Base-by-base conservation (phyloP, 2,888 invertebrate species). In the Hecatera dysodea region DNA sequence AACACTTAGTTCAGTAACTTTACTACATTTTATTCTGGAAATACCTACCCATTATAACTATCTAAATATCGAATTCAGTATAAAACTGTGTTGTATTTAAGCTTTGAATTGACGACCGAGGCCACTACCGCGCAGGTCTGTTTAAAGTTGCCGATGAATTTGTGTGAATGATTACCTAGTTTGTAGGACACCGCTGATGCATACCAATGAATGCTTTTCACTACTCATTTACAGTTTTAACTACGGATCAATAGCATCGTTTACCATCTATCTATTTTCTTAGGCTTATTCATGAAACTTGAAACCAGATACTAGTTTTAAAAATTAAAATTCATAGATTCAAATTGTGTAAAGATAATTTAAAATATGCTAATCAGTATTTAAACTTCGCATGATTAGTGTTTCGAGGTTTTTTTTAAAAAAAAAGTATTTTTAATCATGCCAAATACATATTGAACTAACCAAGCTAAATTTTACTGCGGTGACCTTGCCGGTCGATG, bases 81-180 rank as follows among this genome's bases (percentile, higher is more conserved):
- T 22, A 12, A 52, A 56, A 50, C 5, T 63, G 29, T 39, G 46
- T 52, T 66, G 33, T 72, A 57, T 77, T 80, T 74, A 53, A 64
- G 53, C 55, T 78, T 72, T 86, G 83, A 86, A 86, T 84, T 85
- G 82, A 78, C 75, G 83, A 81, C 81, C 86, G 83, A 85, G 85
- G 86, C 83, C 81, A 82, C 72, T 63, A 85, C 75, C 87, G 89
- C 88, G 89, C 89, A 89, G 82, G 88, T 86, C 87, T 80, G 53
- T 70, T 60, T 67, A 74, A 78, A 80, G 61, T 78, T 70, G 69
- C 71, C 78, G 72, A 78, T 84, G 72, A 80, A 80, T 80, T 76
- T 77, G 50, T 83, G 69, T 80, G 62, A 78, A 80, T 76, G 75
- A 81, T 76, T 75, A 63, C 29, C 19, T 60, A 69, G 22, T 48